Percentiles rank a stretch among this genome's conserved stretches.
These are phyloP conservation scores for Philantomba maxwellii DNA, from an alignment of 2,113 vertebrate genomes.

Conservation along the genomic window DNA sequence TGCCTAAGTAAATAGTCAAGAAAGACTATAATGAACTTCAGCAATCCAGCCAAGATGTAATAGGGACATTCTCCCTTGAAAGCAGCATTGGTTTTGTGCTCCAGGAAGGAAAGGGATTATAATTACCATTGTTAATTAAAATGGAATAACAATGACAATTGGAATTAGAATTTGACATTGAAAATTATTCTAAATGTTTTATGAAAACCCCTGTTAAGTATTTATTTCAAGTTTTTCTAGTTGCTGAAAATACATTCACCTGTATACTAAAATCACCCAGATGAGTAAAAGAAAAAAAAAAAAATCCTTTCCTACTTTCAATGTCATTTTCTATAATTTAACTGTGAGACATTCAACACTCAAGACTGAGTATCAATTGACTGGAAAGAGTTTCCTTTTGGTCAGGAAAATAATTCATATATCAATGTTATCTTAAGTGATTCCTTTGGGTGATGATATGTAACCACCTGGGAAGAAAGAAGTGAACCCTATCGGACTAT, in stretches of 20 bases:
- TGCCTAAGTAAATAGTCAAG: not conserved
- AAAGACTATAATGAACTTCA: constrained; percentile 5
- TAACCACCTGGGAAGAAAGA: constrained; percentile 63
- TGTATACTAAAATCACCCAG: not conserved
- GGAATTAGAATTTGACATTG: not conserved
- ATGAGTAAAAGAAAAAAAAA: not conserved
- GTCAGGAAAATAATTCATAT: constrained; percentile 67
- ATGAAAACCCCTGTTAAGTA: not conserved
- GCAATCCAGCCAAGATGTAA: not conserved
- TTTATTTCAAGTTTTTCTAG: not conserved
- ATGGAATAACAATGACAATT: not conserved
- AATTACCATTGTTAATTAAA: not conserved
- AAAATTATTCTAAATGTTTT: constrained; percentile 18
- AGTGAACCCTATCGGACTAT: constrained; percentile 50
- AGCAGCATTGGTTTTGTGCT: not conserved
- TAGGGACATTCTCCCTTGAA: not conserved
- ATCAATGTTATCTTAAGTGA: constrained; percentile 71
- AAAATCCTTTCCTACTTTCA: constrained; percentile 23
- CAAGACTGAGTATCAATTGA: constrained; percentile 68
- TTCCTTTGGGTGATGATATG: constrained; percentile 68
- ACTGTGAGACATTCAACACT: constrained; percentile 62
- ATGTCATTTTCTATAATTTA: constrained; percentile 67
- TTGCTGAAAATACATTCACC: not conserved
- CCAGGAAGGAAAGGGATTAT: not conserved
- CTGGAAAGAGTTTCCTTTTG: constrained; percentile 67